Evolutionary conservation across 2,797 vertebrate genomes (phyloP).

Genomic region (Decapterus maruadsi): DNA sequence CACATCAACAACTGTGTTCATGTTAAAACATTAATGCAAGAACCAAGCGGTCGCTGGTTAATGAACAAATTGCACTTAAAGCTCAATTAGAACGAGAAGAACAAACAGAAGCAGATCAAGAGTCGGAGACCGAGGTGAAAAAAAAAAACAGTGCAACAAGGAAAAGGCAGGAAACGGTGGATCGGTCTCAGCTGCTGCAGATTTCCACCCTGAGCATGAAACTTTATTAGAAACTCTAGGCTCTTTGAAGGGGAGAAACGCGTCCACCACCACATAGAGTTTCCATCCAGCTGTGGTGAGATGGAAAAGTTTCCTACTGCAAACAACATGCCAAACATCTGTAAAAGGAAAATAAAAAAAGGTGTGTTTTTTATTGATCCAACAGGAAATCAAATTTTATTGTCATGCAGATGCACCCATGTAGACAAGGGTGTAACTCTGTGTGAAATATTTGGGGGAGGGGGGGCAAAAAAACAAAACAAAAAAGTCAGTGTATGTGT

Average conservation of each 20-base stretch:
- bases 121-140: conserved; percentile 11
- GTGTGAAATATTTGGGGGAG: too few relatives aligned
- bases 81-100: conserved; percentile 36
- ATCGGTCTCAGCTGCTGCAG: conserved; percentile 10
- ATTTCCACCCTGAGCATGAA: conserved; percentile 38
- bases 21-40: not conserved
- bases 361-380: not conserved
- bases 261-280: conserved; percentile 11
- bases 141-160: not conserved
- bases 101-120: conserved; percentile 41
- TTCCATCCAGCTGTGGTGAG: conserved; percentile 60
- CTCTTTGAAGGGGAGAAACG: conserved; percentile 39
- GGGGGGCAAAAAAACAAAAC: too few relatives aligned
- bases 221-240: conserved; percentile 50
- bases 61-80: conserved; percentile 53
- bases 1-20: conserved; percentile 19
- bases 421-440: too few relatives aligned
- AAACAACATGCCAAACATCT: not conserved
- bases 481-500: too few relatives aligned
- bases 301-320: not conserved
- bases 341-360: not conserved
- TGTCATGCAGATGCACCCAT: not conserved
- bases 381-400: not conserved
- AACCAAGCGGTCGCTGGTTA: conserved; percentile 14
- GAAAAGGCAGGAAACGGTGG: conserved; percentile 47